Conservation (phyloP, 2,888 invertebrate species). For the Hyppa rectilinea region DNA sequence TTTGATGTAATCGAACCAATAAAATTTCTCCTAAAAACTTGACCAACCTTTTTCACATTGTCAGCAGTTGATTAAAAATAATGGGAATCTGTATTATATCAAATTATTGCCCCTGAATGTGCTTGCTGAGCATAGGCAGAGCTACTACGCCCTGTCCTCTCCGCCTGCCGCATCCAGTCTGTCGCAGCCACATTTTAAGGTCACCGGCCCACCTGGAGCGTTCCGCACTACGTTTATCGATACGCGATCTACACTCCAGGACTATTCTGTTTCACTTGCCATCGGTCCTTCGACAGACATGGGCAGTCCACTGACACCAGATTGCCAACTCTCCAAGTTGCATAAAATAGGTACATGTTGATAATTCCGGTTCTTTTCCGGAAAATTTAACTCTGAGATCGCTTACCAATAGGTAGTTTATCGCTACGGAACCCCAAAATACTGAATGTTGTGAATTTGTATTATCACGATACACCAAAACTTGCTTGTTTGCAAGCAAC, state of each 20-base stretch:
- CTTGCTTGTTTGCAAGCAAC: constrained; percentile 38
- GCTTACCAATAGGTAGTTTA: background rate
- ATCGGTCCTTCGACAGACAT: background rate
- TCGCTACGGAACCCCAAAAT: constrained; percentile 21
- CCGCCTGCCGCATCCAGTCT: background rate
- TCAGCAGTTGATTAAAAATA: too few relatives aligned
- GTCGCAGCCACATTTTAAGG: background rate
- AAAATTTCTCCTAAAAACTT: too few relatives aligned
- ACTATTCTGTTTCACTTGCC: background rate
- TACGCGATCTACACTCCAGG: background rate
- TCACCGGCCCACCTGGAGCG: background rate
- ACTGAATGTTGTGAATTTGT: background rate
- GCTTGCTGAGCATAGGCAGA: too few relatives aligned
- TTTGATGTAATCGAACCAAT: too few relatives aligned
- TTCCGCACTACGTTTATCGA: background rate
- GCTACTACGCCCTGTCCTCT: too few relatives aligned
- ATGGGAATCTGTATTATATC: too few relatives aligned
- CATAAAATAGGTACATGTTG: too few relatives aligned
- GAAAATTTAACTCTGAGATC: background rate
- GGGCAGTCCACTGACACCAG: background rate
- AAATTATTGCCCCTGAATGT: too few relatives aligned
- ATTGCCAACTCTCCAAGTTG: background rate
- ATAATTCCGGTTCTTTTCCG: background rate
- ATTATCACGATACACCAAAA: constrained; percentile 11
- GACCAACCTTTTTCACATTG: too few relatives aligned